A percentile compares a stretch with the other conserved stretches of the same genome.
These are phyloP conservation scores for Chrosomus eos DNA, from an alignment of 2,797 vertebrate genomes.

Conservation along the genomic window DNA sequence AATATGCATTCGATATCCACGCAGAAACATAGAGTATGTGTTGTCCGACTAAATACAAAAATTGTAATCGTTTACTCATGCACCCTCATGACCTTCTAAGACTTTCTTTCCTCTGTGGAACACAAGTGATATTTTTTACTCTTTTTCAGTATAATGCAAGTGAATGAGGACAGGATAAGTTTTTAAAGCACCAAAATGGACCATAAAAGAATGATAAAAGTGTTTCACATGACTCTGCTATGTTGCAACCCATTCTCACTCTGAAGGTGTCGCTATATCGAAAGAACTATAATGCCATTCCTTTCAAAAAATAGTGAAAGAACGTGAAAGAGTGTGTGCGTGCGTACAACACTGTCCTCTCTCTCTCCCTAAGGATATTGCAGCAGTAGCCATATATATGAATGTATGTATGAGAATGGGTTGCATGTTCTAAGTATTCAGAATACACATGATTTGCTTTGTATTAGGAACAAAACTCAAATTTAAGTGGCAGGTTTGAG, in stretches of 20 bases:
- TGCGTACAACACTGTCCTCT: too few relatives aligned
- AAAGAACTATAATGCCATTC: not conserved
- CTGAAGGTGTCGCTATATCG: not conserved
- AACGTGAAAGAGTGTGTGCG: too few relatives aligned
- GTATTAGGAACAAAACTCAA: not conserved
- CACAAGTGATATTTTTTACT: not conserved
- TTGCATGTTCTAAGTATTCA: not conserved
- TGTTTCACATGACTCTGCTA: not conserved
- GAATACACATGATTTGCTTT: not conserved
- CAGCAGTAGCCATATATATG: too few relatives aligned
- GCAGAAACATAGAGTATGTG: conserved; percentile 8
- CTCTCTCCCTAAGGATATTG: too few relatives aligned
- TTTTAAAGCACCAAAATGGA: not conserved
- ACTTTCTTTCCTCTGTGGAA: not conserved
- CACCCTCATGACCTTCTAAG: not conserved
- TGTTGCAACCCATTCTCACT: not conserved
- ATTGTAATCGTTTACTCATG: not conserved
- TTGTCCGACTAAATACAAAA: not conserved
- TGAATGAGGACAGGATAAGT: not conserved
- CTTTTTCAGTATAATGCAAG: not conserved
- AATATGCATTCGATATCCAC: conserved; percentile 58
- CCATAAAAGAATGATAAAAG: not conserved
- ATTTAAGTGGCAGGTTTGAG: not conserved
- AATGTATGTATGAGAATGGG: not conserved
- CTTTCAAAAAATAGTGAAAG: too few relatives aligned